Base-by-base conservation (phyloP, 2,113 vertebrate species). In the Chelonoidis abingdonii region DNA sequence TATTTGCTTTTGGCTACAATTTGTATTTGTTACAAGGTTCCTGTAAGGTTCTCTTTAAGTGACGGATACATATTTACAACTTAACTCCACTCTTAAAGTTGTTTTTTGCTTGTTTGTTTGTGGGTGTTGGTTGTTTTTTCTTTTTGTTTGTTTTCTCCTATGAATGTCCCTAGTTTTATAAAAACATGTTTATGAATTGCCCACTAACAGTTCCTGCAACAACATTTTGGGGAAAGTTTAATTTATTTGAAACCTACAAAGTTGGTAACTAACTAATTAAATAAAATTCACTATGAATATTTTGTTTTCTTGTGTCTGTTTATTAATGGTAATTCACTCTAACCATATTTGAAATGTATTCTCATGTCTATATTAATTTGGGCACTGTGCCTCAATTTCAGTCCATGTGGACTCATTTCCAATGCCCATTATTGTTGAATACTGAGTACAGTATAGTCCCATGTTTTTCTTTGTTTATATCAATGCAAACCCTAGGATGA, bases 391-490 rank as follows among this genome's bases (percentile, higher is more conserved):
- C 49, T 50, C 44, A 44, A 1, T 84, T 69, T 56, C 50, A 2
- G 1, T 1, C 10, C 8, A 59, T 80, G 17, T n/a, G 72, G 90
- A 86, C 41, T 31, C 52, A n/a, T 95, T 95, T 94, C 89, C 87
- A 89, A 35, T 35, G 17, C 78, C 5, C 0, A 4, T 3, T 5
- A 24, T 22, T 50, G 72, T 83, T 65, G 62, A 88, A 54, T 80
- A 86, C 84, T 72, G 88, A n/a, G 59, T 78, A 22, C 29, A 19
- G 1, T 44, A 53, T 89, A 90, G 59, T 53, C 81, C 90, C 27
- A 14, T 92, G 65, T 54, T 92, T 59, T 87, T 84, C 88, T 44
- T 59, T 72, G 89, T 95, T 83, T 41, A 86, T 86, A 89, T 78
- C 81, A 83, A 86, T 86, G 89, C 65, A 79, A 89, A 83, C 83